Evolutionary conservation across 2,888 invertebrate species (phyloP).

Genomic region (Pheosia gnoma): DNA sequence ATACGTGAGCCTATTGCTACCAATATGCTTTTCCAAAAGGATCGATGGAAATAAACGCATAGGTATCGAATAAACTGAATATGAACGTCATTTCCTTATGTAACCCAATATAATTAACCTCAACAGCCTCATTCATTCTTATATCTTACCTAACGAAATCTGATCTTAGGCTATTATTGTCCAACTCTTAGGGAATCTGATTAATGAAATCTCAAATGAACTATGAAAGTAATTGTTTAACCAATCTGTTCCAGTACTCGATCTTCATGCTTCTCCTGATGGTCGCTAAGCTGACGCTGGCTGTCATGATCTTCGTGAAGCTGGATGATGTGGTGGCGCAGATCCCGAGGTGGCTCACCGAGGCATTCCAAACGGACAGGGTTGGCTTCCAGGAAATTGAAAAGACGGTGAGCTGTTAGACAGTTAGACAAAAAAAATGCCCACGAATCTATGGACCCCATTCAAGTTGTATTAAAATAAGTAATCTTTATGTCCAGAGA

Average conservation of each 20-base stretch:
- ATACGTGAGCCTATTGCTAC: no score
- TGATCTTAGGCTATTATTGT: no score
- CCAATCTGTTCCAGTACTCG: conserved; percentile 83
- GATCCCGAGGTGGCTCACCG: conserved; percentile 78
- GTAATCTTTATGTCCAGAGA: no score
- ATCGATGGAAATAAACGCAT: no score
- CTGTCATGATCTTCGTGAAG: conserved; percentile 86
- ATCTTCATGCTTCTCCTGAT: conserved; percentile 86
- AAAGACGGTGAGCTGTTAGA: conserved; percentile 63
- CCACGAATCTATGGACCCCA: neutral
- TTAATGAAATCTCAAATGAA: neutral
- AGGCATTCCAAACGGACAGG: conserved; percentile 61
- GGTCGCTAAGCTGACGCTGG: conserved; percentile 87
- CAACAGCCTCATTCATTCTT: no score
- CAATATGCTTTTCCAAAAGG: no score
- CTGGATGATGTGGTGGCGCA: conserved; percentile 76
- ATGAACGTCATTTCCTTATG: no score
- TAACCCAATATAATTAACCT: no score
- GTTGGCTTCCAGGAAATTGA: conserved; percentile 86
- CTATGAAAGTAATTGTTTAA: neutral
- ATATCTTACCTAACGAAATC: no score
- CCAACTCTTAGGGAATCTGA: no score
- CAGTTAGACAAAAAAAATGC: neutral
- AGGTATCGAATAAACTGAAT: no score
- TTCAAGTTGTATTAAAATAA: neutral